A percentile compares a stretch with the other conserved stretches of the same genome.
Evolutionary conservation across 2,113 vertebrate species (phyloP).

Genomic region (Gymnorhina tibicen): DNA sequence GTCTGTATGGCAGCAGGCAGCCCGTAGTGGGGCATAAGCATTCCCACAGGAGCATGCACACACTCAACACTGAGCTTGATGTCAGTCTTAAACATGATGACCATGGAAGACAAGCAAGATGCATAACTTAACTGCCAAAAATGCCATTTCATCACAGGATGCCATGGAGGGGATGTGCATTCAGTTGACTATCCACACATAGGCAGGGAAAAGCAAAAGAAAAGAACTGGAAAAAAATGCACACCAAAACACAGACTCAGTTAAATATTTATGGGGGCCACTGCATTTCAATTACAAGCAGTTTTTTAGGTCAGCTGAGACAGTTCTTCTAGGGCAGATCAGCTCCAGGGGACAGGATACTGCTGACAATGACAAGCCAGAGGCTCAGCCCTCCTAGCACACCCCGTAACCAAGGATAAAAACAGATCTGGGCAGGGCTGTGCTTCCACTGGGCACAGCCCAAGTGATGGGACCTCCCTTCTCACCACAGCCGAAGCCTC

Average conservation of each 20-base stretch:
- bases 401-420: not conserved
- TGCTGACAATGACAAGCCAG: not conserved
- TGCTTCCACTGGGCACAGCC: not conserved
- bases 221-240: not conserved
- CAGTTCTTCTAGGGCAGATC: not conserved
- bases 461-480: not conserved
- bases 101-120: not conserved
- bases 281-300: not conserved
- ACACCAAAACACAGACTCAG: not conserved
- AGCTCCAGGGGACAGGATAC: not conserved
- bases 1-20: not conserved
- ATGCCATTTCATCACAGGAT: not conserved
- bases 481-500: not conserved
- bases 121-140: not conserved
- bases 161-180: not conserved
- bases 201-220: not conserved
- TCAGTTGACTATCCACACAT: not conserved
- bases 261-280: slow-evolving; percentile 18
- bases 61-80: not conserved
- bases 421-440: not conserved
- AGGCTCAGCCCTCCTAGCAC: not conserved
- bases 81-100: not conserved
- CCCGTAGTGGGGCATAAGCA: not conserved
- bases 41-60: not conserved
- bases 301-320: slow-evolving; percentile 11